Base-by-base conservation (phyloP, 2,797 vertebrate species). In the Anguilla megastoma region DNA sequence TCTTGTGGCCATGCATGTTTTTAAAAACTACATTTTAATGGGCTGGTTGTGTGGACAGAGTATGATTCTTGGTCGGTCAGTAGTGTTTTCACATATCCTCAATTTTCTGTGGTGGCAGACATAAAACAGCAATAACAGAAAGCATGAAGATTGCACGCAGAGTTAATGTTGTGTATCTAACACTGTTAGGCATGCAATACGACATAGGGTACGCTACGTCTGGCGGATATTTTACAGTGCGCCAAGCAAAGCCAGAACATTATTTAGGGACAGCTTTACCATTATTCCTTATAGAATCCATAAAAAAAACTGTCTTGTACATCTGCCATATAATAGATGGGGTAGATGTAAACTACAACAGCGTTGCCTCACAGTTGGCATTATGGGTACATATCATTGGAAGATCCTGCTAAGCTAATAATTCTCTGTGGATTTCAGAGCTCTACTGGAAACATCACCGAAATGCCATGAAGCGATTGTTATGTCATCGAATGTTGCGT, bases 101-200 rank as follows among this genome's bases (percentile, higher is more conserved):
- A 41, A 58, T 16, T 76, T 76, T 76, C 2, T 41, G 24, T 36
- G 74, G 74, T 76, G 30, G 74, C 74, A 18, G 74, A 76, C 33
- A 41, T 76, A n/a, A 76, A 76, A 71, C 69, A 33, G 69, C 69
- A 27, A 71, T 71, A 71, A 92, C 89, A 86, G n/a, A 60, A 90
- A 79, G 92, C 90, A 88, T 89, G 86, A 86, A 87, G 86, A 71
- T 60, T 7, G 85, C 58, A 76, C 80, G 54, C 66, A 63, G 86
- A 87, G 86, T 87, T 88, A 86, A 83, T 87, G 7, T 83, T 89
- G 54, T 79, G 85, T 84, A 56, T 90, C 85, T 90, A 88, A 92
- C 86, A 86, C 85, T 89, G 88, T 85, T 85, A 36, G 69, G 89
- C 76, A 88, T 84, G 58, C n/a, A 69, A 54, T 56, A 66, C 79